Conservation (phyloP, 2,888 invertebrate species). For the Callyntrura guangdongensis region DNA sequence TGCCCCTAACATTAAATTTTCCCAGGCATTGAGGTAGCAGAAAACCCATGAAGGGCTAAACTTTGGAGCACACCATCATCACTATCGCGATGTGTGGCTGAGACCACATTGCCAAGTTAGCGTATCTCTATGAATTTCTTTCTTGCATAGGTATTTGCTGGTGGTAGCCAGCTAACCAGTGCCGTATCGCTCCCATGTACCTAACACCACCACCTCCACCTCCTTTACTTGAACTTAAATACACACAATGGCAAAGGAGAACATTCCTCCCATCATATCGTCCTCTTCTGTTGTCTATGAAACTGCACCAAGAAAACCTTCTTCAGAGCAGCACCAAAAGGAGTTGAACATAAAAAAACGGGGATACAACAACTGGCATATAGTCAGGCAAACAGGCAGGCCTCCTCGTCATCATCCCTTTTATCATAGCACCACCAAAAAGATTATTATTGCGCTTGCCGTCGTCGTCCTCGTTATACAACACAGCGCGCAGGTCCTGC, state of each 20-base stretch:
- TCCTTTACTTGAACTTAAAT: no score
- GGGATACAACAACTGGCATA: not conserved
- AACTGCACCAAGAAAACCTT: not conserved
- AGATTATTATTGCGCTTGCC: not conserved
- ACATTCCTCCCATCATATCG: not conserved
- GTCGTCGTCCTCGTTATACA: no score
- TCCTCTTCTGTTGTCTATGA: not conserved
- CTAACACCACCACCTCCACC: no score
- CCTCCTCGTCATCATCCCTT: not conserved
- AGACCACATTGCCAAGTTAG: not conserved
- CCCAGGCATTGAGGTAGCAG: not conserved
- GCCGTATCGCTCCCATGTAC: no score
- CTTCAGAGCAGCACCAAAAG: not conserved
- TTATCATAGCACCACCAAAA: not conserved
- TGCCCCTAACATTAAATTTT: not conserved
- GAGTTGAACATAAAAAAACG: not conserved
- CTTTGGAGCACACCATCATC: slow-evolving; percentile 49
- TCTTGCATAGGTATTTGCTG: not conserved
- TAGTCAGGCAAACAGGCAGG: not conserved
- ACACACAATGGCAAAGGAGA: no score
- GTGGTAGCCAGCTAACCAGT: not conserved
- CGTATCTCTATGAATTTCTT: slow-evolving; percentile 2
- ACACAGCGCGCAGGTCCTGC: slow-evolving; percentile 24
- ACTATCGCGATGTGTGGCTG: not conserved
- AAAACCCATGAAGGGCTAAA: slow-evolving; percentile 45